Evolutionary conservation across 2,888 invertebrate genomes (phyloP).

Genomic region (Macrosoma leucophasiata): DNA sequence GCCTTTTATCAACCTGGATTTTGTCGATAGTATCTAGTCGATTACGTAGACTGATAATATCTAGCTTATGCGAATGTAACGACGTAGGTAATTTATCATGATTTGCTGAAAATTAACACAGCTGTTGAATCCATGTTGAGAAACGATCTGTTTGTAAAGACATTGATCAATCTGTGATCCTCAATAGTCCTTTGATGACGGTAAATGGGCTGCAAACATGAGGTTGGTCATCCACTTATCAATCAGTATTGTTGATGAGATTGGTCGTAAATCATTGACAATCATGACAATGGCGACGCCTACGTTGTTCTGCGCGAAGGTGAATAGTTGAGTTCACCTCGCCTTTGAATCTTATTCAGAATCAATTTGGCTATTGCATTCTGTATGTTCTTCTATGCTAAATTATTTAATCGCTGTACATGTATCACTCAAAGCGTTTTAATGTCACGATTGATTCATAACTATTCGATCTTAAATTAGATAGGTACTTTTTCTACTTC

Average conservation of each 20-base stretch:
- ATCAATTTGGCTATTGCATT: slow-evolving; percentile 11
- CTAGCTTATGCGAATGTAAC: no score
- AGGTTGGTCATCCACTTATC: slow-evolving; percentile 47
- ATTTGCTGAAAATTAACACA: no score
- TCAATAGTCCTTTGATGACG: slow-evolving; percentile 53
- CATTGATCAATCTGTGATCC: slow-evolving; percentile 32
- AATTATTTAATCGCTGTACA: no score
- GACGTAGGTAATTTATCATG: no score
- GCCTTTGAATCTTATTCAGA: slow-evolving; percentile 24
- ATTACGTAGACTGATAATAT: no score
- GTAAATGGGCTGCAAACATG: slow-evolving; percentile 52
- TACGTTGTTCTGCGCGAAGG: slow-evolving; percentile 42
- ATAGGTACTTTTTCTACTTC: no score
- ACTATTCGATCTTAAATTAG: no score
- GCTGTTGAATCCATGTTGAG: slow-evolving; percentile 23
- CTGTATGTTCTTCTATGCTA: no score
- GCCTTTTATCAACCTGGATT: no score
- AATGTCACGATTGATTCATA: no score
- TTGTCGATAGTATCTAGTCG: no score
- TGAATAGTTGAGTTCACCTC: slow-evolving; percentile 38
- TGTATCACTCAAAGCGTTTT: no score
- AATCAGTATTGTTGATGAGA: slow-evolving; percentile 42
- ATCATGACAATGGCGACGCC: slow-evolving; percentile 42
- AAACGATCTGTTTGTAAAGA: slow-evolving; percentile 25
- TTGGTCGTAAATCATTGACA: slow-evolving; percentile 46